These are phyloP conservation scores for Dryomyza anilis DNA, from an alignment of 2,888 invertebrate species.

Conservation along the genomic window DNA sequence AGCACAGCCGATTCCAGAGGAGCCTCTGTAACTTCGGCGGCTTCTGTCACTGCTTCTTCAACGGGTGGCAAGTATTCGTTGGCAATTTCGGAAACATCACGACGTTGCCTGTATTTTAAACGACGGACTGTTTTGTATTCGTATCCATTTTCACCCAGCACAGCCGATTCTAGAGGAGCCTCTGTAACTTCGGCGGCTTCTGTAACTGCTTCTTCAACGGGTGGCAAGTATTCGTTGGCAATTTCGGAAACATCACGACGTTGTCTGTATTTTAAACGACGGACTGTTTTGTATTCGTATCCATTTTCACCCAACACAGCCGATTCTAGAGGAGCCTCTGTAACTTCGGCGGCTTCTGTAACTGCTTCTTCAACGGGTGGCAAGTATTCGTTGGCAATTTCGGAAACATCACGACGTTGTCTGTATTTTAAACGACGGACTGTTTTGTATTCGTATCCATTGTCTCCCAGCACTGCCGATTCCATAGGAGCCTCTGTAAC, in stretches of 20 bases:
- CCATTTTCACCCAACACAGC: constrained; percentile 35
- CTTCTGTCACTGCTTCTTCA: not conserved
- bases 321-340: constrained; percentile 34
- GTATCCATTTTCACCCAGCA: constrained; percentile 53
- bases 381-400: constrained; percentile 42
- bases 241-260: constrained; percentile 45
- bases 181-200: constrained; percentile 40
- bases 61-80: constrained; percentile 39
- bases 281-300: constrained; percentile 34
- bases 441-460: constrained; percentile 49
- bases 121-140: constrained; percentile 55
- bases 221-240: constrained; percentile 45
- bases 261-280: constrained; percentile 45
- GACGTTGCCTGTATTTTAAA: constrained; percentile 53
- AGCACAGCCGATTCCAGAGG: constrained; percentile 39
- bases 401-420: constrained; percentile 49
- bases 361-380: constrained; percentile 40
- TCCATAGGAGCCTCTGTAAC: constrained; percentile 36
- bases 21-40: constrained; percentile 8
- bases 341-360: constrained; percentile 36
- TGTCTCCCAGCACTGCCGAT: constrained; percentile 38
- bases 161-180: constrained; percentile 50
- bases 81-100: constrained; percentile 44
- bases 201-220: constrained; percentile 34
- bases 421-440: constrained; percentile 48